Evolutionary conservation across 1,140 invertebrate species (phyloP).

Genomic region (Papilio glaucus): DNA sequence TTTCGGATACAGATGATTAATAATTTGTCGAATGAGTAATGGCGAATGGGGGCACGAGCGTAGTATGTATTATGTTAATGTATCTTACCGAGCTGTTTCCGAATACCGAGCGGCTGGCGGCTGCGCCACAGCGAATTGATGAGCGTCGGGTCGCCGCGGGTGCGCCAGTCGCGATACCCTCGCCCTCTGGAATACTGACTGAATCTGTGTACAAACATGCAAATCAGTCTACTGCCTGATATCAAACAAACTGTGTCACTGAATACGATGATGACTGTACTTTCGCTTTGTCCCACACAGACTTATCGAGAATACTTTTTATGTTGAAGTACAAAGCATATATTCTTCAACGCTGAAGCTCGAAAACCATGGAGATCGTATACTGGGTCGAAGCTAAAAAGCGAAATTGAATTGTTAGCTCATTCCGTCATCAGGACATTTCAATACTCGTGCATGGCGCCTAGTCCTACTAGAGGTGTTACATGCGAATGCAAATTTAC

Average conservation of each 20-base stretch:
- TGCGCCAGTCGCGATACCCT: slow-evolving; percentile 87
- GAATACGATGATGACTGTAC: slow-evolving; percentile 4
- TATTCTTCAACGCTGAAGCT: slow-evolving; percentile 65
- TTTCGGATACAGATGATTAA: slow-evolving; percentile 20
- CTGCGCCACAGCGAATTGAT: slow-evolving; percentile 88
- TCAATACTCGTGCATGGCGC: slow-evolving; percentile 68
- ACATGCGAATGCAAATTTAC: slow-evolving; percentile 77
- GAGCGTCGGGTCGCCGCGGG: slow-evolving; percentile 86
- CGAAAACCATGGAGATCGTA: slow-evolving; percentile 64
- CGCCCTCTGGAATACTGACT: slow-evolving; percentile 84
- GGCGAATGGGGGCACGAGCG: not conserved
- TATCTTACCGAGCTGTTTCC: slow-evolving; percentile 86
- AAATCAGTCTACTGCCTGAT: slow-evolving; percentile 34
- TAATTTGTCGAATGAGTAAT: slow-evolving; percentile 30
- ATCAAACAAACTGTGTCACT: slow-evolving; percentile 4
- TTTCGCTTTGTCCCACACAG: slow-evolving; percentile 4
- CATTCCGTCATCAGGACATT: slow-evolving; percentile 70
- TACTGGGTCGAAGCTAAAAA: slow-evolving; percentile 74
- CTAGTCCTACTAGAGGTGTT: slow-evolving; percentile 67
- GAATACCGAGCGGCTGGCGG: slow-evolving; percentile 87
- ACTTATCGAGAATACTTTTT: too few relatives aligned
- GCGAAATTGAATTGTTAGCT: slow-evolving; percentile 82
- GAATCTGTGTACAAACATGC: slow-evolving; percentile 77
- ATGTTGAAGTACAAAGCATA: slow-evolving; percentile 60
- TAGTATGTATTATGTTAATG: slow-evolving; percentile 32